phyloP scores from a whole-genome alignment of 2,797 vertebrate species.

The Hydrocynus forskahlii region DNA sequence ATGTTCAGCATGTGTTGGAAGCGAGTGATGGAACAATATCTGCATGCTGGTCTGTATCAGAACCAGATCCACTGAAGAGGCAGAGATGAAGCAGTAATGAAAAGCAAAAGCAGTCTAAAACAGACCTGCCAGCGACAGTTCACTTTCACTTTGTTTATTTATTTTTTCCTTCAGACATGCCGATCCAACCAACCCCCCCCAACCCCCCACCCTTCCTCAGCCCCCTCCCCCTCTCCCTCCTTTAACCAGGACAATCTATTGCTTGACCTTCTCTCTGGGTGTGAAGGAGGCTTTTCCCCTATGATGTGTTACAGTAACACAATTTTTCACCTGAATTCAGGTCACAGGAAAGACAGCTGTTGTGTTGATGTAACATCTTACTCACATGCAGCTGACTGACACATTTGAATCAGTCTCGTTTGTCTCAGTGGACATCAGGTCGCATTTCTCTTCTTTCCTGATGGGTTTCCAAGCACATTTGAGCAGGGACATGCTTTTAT shows the following conservation, averaged over 20 bases:
- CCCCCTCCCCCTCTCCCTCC: neutral
- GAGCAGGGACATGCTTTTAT: too few relatives aligned
- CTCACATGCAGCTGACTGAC: too few relatives aligned
- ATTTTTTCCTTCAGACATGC: neutral
- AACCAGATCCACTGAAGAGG: neutral
- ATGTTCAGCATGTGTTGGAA: slow-evolving; percentile 58
- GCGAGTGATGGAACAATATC: slow-evolving; percentile 63
- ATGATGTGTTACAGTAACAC: too few relatives aligned
- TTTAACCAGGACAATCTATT: neutral
- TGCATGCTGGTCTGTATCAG: slow-evolving; percentile 1
- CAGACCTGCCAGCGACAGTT: neutral
- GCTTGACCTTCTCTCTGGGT: neutral
- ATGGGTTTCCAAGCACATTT: too few relatives aligned
- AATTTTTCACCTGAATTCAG: too few relatives aligned
- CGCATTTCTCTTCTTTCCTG: too few relatives aligned
- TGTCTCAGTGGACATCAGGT: too few relatives aligned
- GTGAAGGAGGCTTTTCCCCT: too few relatives aligned
- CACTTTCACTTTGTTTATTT: neutral
- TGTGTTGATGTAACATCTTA: too few relatives aligned
- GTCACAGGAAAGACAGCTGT: too few relatives aligned
- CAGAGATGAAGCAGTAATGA: neutral
- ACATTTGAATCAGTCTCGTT: too few relatives aligned
- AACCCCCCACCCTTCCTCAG: neutral
- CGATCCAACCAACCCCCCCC: neutral
- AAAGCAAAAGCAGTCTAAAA: neutral